Percentiles rank a stretch among this genome's conserved stretches.
Evolutionary conservation across 2,888 invertebrate genomes (phyloP).

Genomic region (Dicycla oo): DNA sequence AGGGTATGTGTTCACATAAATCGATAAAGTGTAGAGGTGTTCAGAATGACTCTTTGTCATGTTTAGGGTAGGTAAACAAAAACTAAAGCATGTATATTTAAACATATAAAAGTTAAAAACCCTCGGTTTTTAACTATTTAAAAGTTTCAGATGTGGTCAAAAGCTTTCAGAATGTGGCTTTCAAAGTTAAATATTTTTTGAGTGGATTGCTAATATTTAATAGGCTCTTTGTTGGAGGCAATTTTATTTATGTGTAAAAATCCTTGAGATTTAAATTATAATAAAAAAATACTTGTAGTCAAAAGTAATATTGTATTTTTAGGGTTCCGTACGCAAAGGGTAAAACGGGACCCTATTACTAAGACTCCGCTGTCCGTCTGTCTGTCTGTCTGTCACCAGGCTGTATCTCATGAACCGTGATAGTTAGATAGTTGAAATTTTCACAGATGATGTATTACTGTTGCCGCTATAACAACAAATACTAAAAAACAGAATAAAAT

Average conservation of each 20-base stretch:
- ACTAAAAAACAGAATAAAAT: too few species aligned
- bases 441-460: too few species aligned
- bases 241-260: background rate
- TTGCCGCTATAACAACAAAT: too few species aligned
- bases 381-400: too few species aligned
- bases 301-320: background rate
- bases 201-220: slow-evolving; percentile 5
- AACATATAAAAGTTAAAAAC: background rate
- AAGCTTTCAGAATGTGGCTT: slow-evolving; percentile 17
- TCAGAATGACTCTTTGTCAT: too few species aligned
- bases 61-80: background rate
- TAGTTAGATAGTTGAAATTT: too few species aligned
- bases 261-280: background rate
- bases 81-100: background rate
- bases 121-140: too few species aligned
- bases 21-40: background rate
- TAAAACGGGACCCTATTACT: too few species aligned
- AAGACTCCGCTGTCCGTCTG: too few species aligned
- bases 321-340: too few species aligned
- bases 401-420: too few species aligned
- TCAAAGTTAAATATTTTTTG: slow-evolving; percentile 2
- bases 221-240: slow-evolving; percentile 2
- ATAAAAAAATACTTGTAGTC: background rate
- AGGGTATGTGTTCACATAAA: too few species aligned
- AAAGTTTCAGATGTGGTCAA: slow-evolving; percentile 7